A percentile compares a stretch with the other conserved stretches of the same genome.
These are phyloP conservation scores for Deroplatys truncata DNA, from an alignment of 2,888 invertebrate genomes.

Conservation along the genomic window DNA sequence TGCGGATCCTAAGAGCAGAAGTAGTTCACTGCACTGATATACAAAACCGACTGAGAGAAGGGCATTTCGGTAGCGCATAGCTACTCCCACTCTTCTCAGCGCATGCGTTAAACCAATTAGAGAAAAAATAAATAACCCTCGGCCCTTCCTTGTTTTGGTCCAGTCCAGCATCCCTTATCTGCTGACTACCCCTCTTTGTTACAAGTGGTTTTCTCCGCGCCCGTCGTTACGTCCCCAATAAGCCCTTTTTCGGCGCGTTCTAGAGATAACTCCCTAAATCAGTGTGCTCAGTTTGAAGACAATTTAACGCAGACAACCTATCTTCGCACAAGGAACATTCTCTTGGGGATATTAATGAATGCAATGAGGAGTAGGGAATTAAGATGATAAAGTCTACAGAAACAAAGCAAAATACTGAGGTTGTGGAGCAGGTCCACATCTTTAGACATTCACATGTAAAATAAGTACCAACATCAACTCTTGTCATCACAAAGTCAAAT, in stretches of 20 bases:
- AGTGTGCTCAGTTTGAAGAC: too few relatives aligned
- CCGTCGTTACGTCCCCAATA: neutral
- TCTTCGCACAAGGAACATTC: too few relatives aligned
- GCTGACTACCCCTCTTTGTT: neutral
- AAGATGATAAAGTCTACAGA: too few relatives aligned
- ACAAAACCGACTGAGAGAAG: neutral
- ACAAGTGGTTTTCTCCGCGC: neutral
- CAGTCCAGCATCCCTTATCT: neutral
- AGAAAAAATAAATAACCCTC: neutral
- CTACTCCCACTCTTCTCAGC: neutral
- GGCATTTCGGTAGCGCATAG: neutral
- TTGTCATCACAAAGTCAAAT: too few relatives aligned
- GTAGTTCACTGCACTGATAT: neutral
- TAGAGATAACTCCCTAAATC: too few relatives aligned
- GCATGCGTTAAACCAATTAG: neutral
- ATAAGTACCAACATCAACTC: too few relatives aligned
- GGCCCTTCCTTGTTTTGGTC: neutral
- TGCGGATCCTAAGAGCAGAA: neutral
- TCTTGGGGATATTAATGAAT: too few relatives aligned
- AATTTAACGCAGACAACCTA: too few relatives aligned
- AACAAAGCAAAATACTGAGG: too few relatives aligned
- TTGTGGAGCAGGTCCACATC: too few relatives aligned
- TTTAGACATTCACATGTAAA: too few relatives aligned
- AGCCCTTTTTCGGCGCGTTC: neutral
- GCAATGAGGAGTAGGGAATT: too few relatives aligned